A percentile compares a stretch with the other conserved stretches of the same genome.
Evolutionary conservation across 2,113 vertebrate species (phyloP).

Genomic region (Urocolius indicus): DNA sequence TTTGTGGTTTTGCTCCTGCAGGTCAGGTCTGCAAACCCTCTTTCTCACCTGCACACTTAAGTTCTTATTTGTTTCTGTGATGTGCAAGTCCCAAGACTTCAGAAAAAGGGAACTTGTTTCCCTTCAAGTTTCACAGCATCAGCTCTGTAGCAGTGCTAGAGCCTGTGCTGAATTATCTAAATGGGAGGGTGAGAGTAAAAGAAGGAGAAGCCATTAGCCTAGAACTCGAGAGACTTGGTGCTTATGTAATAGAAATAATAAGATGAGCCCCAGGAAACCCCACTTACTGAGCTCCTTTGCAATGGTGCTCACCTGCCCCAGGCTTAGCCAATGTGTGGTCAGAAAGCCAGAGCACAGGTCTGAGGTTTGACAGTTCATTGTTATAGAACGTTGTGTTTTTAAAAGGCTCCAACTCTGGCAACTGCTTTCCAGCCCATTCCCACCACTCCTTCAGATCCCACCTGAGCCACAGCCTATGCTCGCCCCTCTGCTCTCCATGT

Average conservation of each 20-base stretch:
- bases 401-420: background rate
- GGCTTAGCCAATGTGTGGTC: fast-evolving
- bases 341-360: background rate
- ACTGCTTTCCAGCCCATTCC: background rate
- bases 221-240: background rate
- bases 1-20: background rate
- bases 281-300: background rate
- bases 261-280: background rate
- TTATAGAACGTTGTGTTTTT: background rate
- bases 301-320: background rate
- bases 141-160: background rate
- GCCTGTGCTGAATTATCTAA: background rate
- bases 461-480: background rate
- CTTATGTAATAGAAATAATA: background rate
- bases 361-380: background rate
- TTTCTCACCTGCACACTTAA: background rate
- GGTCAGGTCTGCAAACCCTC: background rate
- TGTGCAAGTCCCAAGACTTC: background rate
- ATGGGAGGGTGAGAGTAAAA: background rate
- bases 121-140: background rate
- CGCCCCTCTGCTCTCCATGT: background rate
- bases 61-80: background rate
- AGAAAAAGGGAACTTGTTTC: background rate
- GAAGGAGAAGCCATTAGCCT: background rate
- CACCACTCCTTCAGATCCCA: fast-evolving